Base-by-base conservation (phyloP, 2,888 invertebrate species). In the Mamestra brassicae region DNA sequence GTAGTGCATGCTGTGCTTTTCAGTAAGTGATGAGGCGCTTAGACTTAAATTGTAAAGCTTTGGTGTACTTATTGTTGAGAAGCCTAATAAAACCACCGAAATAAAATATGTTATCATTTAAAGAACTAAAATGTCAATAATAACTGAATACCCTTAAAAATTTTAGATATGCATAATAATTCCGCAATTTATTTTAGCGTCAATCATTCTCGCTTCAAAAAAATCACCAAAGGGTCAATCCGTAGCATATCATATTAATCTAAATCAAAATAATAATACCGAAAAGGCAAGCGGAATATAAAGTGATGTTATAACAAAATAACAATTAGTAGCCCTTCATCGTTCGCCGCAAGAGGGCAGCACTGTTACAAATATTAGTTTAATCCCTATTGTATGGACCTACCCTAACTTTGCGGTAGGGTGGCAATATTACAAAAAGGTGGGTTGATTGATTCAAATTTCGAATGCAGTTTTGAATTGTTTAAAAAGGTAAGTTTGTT, bases 301-400 rank as follows among this genome's bases (percentile, higher is more conserved):
- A 85, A 89, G 80, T 80, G 76, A 87, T 89, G 84, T 62, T 71
- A 62, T 86, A 88, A 90, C 88, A 89, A 89, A 87, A 89, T 88
- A 90, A 92, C 92, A 91, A 94, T 93, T 92, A 93, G 88, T 71
- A 66, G 78, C 91, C 91, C 91, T 88, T 78, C 85, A 81, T 72
- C 65, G 17, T 34, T 26, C n/a, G 67, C 85, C 83, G 11, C 85
- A 85, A 82, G 77, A 77, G 85, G 85, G 70, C 66, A 45, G 52
- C 73, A 86, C 65, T 73, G 72, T 81, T 62, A 71, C 76, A 83
- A 88, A 88, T 85, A 85, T 89, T 88, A 83, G 85, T 83, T 84
- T 75, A 76, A 83, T 78, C 66, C 62, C 87, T 86, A 80, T 86
- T 87, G 87, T 89, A 76, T 79, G 61, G 77, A 87, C 81, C 90